A percentile compares a stretch with the other conserved stretches of the same genome.
These are phyloP conservation scores for Hyposmocoma kahamanoa DNA, from an alignment of 1,140 invertebrate species.

Conservation along the genomic window DNA sequence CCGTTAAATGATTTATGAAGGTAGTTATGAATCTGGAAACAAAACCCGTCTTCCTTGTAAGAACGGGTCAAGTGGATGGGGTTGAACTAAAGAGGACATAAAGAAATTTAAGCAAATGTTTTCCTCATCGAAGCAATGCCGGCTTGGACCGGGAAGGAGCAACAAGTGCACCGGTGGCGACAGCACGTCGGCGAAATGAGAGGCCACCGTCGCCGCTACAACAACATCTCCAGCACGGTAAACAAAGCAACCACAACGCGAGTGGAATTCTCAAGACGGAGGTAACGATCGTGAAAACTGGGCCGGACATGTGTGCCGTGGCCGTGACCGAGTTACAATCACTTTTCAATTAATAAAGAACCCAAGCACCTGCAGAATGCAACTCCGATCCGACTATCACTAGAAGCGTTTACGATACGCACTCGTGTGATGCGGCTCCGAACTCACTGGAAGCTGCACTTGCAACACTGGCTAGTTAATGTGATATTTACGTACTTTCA, in stretches of 20 bases:
- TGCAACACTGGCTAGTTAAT: conserved; percentile 27
- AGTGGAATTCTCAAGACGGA: conserved; percentile 54
- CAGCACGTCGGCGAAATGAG: conserved; percentile 4
- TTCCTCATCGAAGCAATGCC: too few relatives aligned
- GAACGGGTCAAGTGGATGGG: too few relatives aligned
- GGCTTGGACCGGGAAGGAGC: neutral
- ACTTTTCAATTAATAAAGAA: conserved; percentile 72
- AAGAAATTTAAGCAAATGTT: too few relatives aligned
- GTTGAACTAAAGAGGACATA: too few relatives aligned
- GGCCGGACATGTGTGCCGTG: conserved; percentile 67
- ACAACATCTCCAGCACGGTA: conserved; percentile 16
- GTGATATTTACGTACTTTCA: conserved; percentile 52
- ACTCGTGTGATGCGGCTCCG: conserved; percentile 19
- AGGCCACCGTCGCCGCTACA: neutral
- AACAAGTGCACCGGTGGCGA: conserved; percentile 45
- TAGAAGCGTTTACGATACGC: neutral
- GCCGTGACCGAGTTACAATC: conserved; percentile 68
- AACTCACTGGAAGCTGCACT: conserved; percentile 42
- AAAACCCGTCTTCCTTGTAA: too few relatives aligned
- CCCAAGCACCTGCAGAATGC: conserved; percentile 60
- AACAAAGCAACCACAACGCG: conserved; percentile 53
- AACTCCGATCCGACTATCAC: conserved; percentile 41
- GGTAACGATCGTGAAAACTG: conserved; percentile 65
- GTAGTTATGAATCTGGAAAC: too few relatives aligned
- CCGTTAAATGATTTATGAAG: too few relatives aligned